Percentiles rank a stretch among this genome's conserved stretches.
These are phyloP conservation scores for Cyaniris semiargus DNA, from an alignment of 2,888 invertebrate genomes.

Conservation along the genomic window DNA sequence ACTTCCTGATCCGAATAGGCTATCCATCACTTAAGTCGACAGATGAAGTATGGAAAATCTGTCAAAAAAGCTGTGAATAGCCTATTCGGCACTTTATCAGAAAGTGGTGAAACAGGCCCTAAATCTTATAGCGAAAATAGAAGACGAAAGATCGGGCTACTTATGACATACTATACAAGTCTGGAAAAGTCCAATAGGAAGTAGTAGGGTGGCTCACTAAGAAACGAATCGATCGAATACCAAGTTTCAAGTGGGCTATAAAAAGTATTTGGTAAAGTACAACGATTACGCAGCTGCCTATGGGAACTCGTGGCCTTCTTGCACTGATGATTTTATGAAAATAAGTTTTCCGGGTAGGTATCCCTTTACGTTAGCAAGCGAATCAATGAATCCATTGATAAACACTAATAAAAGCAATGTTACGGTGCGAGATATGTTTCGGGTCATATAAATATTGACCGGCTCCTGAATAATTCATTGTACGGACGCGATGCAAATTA, in stretches of 20 bases:
- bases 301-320: too few species aligned
- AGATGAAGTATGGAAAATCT: too few species aligned
- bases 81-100: too few species aligned
- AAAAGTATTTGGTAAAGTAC: too few species aligned
- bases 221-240: background rate
- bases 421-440: slow-evolving; percentile 31
- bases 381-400: background rate
- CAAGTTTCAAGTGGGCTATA: background rate
- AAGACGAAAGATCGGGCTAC: background rate
- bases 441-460: slow-evolving; percentile 34
- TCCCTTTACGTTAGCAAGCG: background rate
- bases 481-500: slow-evolving; percentile 45
- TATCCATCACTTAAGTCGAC: too few species aligned
- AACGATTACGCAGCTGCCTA: background rate
- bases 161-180: background rate
- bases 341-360: background rate
- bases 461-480: slow-evolving; percentile 43
- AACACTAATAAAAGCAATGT: slow-evolving; percentile 29
- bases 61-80: too few species aligned
- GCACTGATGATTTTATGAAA: too few species aligned
- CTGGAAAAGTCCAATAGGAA: background rate
- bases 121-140: background rate
- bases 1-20: too few species aligned
- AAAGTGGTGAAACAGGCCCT: too few species aligned
- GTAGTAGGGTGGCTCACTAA: background rate